Evolutionary conservation across 2,888 invertebrate genomes (phyloP).

Genomic region (Phalangium opilio): DNA sequence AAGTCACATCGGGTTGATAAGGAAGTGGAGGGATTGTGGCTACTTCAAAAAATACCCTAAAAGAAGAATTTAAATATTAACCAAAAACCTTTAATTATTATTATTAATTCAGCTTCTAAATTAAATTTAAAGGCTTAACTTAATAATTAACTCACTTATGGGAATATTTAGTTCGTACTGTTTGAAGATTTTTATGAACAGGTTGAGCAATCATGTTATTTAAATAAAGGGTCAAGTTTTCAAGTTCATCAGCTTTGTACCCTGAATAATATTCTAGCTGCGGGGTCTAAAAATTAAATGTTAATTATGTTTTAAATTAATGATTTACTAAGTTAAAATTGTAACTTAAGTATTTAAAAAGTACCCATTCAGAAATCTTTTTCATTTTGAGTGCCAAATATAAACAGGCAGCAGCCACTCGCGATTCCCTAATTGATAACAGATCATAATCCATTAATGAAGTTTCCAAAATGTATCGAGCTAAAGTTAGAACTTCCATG

Average conservation of each 20-base stretch:
- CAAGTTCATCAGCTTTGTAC: slow-evolving; percentile 57
- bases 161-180: slow-evolving; percentile 81
- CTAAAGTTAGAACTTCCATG: slow-evolving; percentile 83
- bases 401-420: slow-evolving; percentile 74
- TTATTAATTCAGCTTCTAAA: too few species aligned
- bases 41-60: slow-evolving; percentile 73
- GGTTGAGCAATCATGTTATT: slow-evolving; percentile 62
- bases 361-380: slow-evolving; percentile 41
- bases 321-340: not conserved
- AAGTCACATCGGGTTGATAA: too few species aligned
- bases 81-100: too few species aligned
- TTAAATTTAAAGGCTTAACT: too few species aligned
- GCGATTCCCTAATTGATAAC: slow-evolving; percentile 61
- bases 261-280: slow-evolving; percentile 38
- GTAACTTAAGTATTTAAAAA: slow-evolving; percentile 30
- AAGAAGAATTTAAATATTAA: not conserved
- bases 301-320: not conserved
- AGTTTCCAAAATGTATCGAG: slow-evolving; percentile 83
- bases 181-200: slow-evolving; percentile 61
- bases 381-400: slow-evolving; percentile 78
- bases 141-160: slow-evolving; percentile 51
- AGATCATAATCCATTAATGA: slow-evolving; percentile 82
- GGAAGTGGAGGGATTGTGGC: slow-evolving; percentile 50
- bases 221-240: slow-evolving; percentile 49
- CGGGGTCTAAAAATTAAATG: slow-evolving; percentile 23